Conservation (phyloP, 2,888 invertebrate genomes). For the Seira musarum region DNA sequence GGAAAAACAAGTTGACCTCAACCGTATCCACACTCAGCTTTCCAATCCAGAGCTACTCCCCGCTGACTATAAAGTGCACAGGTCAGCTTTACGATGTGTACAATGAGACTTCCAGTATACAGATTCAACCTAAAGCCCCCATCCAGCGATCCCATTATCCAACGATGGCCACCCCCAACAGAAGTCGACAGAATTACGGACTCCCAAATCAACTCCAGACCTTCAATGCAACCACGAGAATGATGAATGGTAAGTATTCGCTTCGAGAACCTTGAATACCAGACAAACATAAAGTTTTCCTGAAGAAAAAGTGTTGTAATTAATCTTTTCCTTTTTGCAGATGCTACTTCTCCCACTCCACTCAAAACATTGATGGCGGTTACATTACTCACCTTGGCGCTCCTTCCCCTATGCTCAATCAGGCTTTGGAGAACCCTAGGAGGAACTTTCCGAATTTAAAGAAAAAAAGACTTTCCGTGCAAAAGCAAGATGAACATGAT, state of each 20-base stretch:
- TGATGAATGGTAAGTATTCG: constrained; percentile 40
- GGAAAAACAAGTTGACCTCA: constrained; percentile 47
- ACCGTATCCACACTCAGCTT: constrained; percentile 61
- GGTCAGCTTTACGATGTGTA: constrained; percentile 64
- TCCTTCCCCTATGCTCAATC: too few relatives aligned
- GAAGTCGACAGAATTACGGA: constrained; percentile 36
- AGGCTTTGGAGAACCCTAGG: too few relatives aligned
- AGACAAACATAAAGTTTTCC: too few relatives aligned
- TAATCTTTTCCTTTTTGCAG: too few relatives aligned
- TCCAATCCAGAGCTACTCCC: constrained; percentile 54
- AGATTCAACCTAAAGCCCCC: constrained; percentile 56
- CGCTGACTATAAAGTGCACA: constrained; percentile 62
- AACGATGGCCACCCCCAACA: constrained; percentile 15
- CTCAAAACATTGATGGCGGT: too few relatives aligned
- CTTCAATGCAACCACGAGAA: constrained; percentile 26
- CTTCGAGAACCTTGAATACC: too few relatives aligned
- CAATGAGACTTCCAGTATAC: constrained; percentile 60
- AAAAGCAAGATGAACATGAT: too few relatives aligned
- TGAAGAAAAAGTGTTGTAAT: too few relatives aligned
- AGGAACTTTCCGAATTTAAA: too few relatives aligned
- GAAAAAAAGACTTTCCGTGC: too few relatives aligned
- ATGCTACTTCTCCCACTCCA: too few relatives aligned
- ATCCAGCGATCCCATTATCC: constrained; percentile 21
- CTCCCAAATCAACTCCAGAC: constrained; percentile 44
- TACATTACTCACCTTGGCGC: too few relatives aligned